A percentile compares a stretch with the other conserved stretches of the same genome.
Conservation (phyloP, 2,113 vertebrate genomes). For the Henicopernis longicauda region DNA sequence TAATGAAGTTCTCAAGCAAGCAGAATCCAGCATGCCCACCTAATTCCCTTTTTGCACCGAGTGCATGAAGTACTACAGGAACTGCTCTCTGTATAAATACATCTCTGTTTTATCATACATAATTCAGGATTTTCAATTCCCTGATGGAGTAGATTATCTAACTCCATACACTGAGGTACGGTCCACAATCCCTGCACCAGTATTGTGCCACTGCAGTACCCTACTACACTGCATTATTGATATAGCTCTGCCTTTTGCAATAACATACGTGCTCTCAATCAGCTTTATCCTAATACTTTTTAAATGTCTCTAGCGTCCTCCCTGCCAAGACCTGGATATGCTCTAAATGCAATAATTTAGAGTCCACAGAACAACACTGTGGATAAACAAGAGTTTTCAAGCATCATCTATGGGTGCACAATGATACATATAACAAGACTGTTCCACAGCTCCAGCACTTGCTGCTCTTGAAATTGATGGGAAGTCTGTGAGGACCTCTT, state of each 20-base stretch:
- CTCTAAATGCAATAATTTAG: neutral
- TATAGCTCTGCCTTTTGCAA: neutral
- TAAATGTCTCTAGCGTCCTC: neutral
- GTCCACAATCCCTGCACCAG: neutral
- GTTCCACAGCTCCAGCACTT: neutral
- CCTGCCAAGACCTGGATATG: neutral
- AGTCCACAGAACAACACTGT: neutral
- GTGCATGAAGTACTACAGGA: neutral
- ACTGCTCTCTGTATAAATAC: constrained; percentile 28
- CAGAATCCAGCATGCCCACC: neutral
- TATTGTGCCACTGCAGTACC: neutral
- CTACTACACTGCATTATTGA: neutral
- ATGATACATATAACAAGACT: neutral
- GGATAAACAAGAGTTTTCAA: neutral
- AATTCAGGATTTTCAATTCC: constrained; percentile 31
- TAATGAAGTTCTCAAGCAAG: constrained; percentile 21
- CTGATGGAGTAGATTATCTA: neutral
- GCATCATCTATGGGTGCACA: neutral
- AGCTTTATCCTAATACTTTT: constrained; percentile 20
- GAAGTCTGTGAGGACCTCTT: neutral
- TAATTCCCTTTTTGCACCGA: neutral
- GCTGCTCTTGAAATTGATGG: neutral
- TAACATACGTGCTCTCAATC: neutral
- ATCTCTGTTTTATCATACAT: constrained; percentile 37
- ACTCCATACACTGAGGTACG: neutral